Percentiles rank a stretch among this genome's conserved stretches.
phyloP scores from a whole-genome alignment of 2,888 invertebrate species.

The Unio pictorum region DNA sequence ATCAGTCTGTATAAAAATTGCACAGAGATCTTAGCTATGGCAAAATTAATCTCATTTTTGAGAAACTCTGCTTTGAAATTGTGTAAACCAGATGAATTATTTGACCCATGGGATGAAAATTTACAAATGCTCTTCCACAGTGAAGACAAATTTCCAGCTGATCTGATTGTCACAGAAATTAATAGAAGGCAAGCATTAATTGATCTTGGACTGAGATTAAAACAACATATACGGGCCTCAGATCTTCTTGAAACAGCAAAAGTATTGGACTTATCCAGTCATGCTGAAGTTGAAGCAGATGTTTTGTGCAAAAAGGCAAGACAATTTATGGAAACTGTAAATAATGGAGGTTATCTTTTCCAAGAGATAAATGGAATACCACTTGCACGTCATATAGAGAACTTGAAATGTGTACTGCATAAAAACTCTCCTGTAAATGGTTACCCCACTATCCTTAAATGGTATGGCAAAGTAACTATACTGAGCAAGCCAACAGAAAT shows the following conservation, averaged over 20 bases:
- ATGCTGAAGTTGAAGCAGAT: background rate
- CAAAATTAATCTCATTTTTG: background rate
- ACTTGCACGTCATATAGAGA: background rate
- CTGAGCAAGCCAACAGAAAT: conserved; percentile 15
- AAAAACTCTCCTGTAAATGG: background rate
- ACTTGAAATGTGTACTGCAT: conserved; percentile 9
- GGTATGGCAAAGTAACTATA: conserved; percentile 1
- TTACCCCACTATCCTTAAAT: conserved; percentile 8
- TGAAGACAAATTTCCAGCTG: conserved; percentile 15
- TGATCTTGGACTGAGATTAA: conserved; percentile 17
- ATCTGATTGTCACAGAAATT: background rate
- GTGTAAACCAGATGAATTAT: conserved; percentile 15
- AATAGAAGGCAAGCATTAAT: background rate
- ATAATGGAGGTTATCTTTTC: background rate
- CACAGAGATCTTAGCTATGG: background rate
- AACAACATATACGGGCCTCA: conserved; percentile 2
- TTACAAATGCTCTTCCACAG: conserved; percentile 8
- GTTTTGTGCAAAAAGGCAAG: no score
- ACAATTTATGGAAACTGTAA: background rate
- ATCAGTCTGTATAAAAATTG: no score
- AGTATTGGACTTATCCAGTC: conserved; percentile 3
- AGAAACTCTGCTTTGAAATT: background rate
- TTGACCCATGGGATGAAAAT: conserved; percentile 13
- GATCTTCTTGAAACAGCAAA: conserved; percentile 16
- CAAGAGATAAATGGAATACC: background rate